Evolutionary conservation across 2,797 vertebrate genomes (phyloP).

Genomic region (Lithobates sylvaticus): DNA sequence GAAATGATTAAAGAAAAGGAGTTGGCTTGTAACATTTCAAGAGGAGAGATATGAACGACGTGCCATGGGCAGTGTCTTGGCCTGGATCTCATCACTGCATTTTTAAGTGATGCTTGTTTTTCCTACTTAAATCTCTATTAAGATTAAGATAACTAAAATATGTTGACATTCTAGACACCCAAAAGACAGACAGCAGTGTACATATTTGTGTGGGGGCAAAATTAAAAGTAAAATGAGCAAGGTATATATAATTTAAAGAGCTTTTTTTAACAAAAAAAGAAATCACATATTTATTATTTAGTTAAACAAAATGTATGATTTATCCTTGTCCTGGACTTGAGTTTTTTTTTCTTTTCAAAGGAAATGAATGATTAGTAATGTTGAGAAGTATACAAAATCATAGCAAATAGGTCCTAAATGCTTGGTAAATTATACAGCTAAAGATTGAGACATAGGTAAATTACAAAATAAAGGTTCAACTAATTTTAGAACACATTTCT

Average conservation of each 20-base stretch:
- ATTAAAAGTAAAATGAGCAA: background rate
- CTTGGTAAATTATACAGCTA: too few relatives aligned
- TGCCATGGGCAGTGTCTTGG: background rate
- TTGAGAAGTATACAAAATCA: background rate
- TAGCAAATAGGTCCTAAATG: too few relatives aligned
- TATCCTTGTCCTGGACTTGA: background rate
- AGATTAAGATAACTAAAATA: slow-evolving; percentile 52
- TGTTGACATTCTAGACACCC: slow-evolving; percentile 42
- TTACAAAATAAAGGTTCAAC: background rate
- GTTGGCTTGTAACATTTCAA: background rate
- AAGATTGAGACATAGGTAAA: background rate
- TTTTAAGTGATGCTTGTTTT: slow-evolving; percentile 50
- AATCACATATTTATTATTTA: background rate
- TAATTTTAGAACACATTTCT: background rate
- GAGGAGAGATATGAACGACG: slow-evolving; percentile 21
- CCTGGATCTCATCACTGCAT: slow-evolving; percentile 41
- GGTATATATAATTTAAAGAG: background rate
- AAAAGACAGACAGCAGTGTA: slow-evolving; percentile 18
- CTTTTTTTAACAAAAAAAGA: background rate
- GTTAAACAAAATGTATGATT: background rate
- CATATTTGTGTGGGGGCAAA: slow-evolving; percentile 14
- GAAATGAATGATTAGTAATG: background rate
- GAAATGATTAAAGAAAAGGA: slow-evolving; percentile 15
- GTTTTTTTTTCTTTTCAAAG: background rate
- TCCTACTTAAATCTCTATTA: slow-evolving; percentile 34